Percentiles rank a stretch among this genome's conserved stretches.
Conservation (phyloP, 2,888 invertebrate species). For the Monopis laevigella region DNA sequence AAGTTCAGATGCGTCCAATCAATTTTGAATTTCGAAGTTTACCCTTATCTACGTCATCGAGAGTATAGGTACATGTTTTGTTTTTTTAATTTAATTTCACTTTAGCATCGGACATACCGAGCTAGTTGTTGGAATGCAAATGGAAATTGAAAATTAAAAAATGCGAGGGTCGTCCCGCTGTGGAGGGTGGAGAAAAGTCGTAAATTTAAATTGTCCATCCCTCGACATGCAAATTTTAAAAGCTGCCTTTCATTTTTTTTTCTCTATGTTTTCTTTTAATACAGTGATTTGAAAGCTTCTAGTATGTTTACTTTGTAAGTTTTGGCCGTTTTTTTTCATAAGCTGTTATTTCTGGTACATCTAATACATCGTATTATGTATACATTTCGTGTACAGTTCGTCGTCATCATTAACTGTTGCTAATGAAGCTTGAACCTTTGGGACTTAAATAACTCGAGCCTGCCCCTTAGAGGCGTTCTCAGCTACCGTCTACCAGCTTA, state of each 20-base stretch:
- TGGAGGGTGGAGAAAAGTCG: constrained; percentile 49
- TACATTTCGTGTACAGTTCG: constrained; percentile 4
- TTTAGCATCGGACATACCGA: constrained; percentile 11
- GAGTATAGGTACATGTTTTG: constrained; percentile 4
- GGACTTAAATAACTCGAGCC: constrained; percentile 58
- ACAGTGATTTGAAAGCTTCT: too few relatives aligned
- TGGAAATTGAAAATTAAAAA: constrained; percentile 66
- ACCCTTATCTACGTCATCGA: too few relatives aligned
- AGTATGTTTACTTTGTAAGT: too few relatives aligned
- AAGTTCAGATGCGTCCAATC: too few relatives aligned
- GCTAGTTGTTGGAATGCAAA: constrained; percentile 54
- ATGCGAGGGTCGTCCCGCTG: constrained; percentile 50
- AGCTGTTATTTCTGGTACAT: constrained; percentile 9
- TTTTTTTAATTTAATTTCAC: constrained; percentile 10
- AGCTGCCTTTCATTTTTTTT: constrained; percentile 10
- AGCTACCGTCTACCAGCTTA: constrained; percentile 27
- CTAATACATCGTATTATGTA: constrained; percentile 1
- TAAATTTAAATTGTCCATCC: constrained; percentile 66
- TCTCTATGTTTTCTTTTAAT: too few relatives aligned
- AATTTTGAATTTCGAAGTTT: too few relatives aligned
- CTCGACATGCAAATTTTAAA: constrained; percentile 58
- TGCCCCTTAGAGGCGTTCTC: constrained; percentile 44
- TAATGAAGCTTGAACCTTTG: constrained; percentile 63
- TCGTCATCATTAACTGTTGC: constrained; percentile 57
- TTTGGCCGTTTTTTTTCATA: too few relatives aligned